phyloP scores from a whole-genome alignment of 2,113 vertebrate genomes.

The Gopherus flavomarginatus region DNA sequence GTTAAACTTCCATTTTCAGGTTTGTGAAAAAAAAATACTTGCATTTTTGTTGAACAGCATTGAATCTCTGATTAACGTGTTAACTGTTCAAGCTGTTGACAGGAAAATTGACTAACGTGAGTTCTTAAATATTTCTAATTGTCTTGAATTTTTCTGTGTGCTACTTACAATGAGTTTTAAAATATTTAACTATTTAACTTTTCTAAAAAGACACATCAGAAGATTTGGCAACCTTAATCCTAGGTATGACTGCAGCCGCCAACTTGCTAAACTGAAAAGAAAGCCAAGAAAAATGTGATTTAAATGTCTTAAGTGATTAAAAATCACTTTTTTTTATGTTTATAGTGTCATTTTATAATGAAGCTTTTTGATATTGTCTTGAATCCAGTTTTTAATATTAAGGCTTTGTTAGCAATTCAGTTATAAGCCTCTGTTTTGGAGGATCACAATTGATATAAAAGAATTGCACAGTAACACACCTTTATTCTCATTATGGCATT shows the following conservation, averaged over 20 bases:
- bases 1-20: neutral
- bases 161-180: neutral
- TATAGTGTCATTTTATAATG: neutral
- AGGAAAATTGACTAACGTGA: neutral
- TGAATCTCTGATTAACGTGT: neutral
- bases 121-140: neutral
- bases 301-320: neutral
- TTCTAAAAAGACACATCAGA: neutral
- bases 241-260: neutral
- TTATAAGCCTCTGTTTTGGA: neutral
- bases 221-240: neutral
- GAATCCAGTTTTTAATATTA: neutral
- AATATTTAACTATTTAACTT: neutral
- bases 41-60: neutral
- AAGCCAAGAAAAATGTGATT: fast-evolving
- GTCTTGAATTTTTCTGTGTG: neutral
- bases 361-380: neutral
- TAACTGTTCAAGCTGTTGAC: neutral
- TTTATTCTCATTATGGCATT: neutral
- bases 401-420: neutral
- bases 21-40: neutral
- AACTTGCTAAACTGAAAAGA: neutral
- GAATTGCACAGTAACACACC: neutral
- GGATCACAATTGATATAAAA: neutral
- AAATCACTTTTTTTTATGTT: neutral